phyloP scores from a whole-genome alignment of 2,797 vertebrate species.

The Bothrops alternatus region DNA sequence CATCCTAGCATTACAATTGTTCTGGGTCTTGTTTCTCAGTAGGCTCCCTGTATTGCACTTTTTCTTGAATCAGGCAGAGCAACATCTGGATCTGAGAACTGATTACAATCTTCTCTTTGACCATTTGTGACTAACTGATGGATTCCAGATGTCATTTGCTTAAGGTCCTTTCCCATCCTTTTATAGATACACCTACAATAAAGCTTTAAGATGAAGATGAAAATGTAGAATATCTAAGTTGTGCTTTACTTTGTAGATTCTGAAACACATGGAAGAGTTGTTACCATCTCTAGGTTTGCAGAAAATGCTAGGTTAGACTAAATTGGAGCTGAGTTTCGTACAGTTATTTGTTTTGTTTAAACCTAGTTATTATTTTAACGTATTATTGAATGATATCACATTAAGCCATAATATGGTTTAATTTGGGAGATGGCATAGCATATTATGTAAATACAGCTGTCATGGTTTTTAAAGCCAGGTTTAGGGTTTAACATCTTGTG shows the following conservation, averaged over 20 bases:
- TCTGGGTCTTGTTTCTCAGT: neutral
- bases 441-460: neutral
- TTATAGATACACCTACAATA: neutral
- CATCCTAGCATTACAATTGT: too few species aligned
- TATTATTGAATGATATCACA: neutral
- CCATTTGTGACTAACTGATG: neutral
- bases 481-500: neutral
- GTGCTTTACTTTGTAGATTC: neutral
- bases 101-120: neutral
- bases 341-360: neutral
- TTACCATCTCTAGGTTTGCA: neutral
- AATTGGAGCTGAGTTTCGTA: neutral
- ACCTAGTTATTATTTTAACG: neutral
- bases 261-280: neutral
- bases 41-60: neutral
- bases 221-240: neutral
- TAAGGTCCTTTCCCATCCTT: neutral
- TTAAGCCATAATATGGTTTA: neutral
- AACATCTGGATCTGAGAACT: neutral
- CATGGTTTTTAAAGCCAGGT: neutral
- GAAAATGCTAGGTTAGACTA: neutral
- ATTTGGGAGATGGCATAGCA: neutral
- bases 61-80: neutral
- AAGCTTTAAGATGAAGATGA: neutral
- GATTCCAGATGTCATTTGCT: neutral